Percentiles rank a stretch among this genome's conserved stretches.
Evolutionary conservation across 2,113 vertebrate genomes (phyloP).

Genomic region (Poeciliopsis retropinna): DNA sequence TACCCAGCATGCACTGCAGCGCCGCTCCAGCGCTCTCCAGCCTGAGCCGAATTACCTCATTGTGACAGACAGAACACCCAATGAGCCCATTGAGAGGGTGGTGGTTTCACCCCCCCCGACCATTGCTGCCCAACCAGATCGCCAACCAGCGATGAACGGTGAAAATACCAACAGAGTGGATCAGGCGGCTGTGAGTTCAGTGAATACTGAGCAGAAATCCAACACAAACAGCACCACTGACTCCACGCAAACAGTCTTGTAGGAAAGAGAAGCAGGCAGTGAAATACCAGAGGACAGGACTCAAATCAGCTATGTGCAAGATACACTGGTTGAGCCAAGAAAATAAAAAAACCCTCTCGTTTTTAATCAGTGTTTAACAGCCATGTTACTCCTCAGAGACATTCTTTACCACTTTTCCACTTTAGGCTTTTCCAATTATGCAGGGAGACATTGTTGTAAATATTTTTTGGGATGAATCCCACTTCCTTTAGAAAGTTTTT

Average conservation of each 20-base stretch:
- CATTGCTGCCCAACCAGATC: constrained; percentile 45
- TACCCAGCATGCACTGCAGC: constrained; percentile 82
- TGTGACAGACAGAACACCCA: constrained; percentile 64
- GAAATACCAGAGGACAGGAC: not conserved
- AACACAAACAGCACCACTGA: constrained; percentile 44
- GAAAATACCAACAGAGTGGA: constrained; percentile 43
- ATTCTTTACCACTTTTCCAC: not conserved
- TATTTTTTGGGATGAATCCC: not conserved
- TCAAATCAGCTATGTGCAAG: not conserved
- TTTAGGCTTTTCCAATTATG: not conserved
- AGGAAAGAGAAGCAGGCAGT: constrained; percentile 21
- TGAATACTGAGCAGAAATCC: constrained; percentile 59
- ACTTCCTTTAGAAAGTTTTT: not conserved
- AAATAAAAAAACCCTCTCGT: not conserved
- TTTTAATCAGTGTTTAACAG: not conserved
- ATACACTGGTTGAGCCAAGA: not conserved
- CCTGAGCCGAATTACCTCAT: constrained; percentile 69
- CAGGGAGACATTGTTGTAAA: not conserved
- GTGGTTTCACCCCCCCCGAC: constrained; percentile 55
- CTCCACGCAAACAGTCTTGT: constrained; percentile 76
- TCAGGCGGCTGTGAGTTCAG: constrained; percentile 30
- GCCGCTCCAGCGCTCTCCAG: constrained; percentile 68
- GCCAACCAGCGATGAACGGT: not conserved
- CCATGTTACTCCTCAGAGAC: not conserved
- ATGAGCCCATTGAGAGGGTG: constrained; percentile 69